Evolutionary conservation across 2,113 vertebrate species (phyloP).

Genomic region (Halichoeres trimaculatus): DNA sequence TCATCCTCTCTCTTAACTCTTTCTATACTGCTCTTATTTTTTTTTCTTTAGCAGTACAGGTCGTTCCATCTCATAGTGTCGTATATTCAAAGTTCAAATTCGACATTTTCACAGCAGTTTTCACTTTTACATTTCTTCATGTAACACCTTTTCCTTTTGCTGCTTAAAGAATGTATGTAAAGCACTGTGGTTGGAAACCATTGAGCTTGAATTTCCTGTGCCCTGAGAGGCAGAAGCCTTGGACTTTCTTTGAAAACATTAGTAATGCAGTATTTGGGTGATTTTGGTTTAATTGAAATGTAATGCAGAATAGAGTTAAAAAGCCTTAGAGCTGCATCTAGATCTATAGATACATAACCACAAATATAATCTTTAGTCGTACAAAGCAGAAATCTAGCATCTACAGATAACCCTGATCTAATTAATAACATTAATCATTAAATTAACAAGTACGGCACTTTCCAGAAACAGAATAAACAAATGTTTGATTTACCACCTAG

Average conservation of each 20-base stretch:
- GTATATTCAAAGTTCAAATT: conserved; percentile 4
- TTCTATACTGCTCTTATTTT: neutral
- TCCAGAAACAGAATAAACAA: no score
- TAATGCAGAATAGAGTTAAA: neutral
- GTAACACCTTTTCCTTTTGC: conserved; percentile 5
- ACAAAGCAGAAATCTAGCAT: neutral
- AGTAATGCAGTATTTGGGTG: no score
- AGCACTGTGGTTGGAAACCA: conserved; percentile 12
- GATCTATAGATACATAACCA: neutral
- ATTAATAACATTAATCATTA: no score
- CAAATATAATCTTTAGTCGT: neutral
- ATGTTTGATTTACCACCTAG: no score
- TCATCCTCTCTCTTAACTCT: conserved; percentile 26
- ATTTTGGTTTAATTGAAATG: no score
- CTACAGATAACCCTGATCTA: no score
- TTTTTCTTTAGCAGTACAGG: neutral
- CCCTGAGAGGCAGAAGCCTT: neutral
- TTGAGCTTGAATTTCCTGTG: neutral
- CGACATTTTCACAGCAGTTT: conserved; percentile 13
- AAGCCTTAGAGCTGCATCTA: neutral
- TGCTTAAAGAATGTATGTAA: conserved; percentile 10
- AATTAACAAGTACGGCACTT: no score
- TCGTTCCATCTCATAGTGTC: neutral
- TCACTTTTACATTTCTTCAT: neutral
- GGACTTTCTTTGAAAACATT: no score